Evolutionary conservation across 2,797 vertebrate species (phyloP).

Genomic region (Macropus fuliginosus): DNA sequence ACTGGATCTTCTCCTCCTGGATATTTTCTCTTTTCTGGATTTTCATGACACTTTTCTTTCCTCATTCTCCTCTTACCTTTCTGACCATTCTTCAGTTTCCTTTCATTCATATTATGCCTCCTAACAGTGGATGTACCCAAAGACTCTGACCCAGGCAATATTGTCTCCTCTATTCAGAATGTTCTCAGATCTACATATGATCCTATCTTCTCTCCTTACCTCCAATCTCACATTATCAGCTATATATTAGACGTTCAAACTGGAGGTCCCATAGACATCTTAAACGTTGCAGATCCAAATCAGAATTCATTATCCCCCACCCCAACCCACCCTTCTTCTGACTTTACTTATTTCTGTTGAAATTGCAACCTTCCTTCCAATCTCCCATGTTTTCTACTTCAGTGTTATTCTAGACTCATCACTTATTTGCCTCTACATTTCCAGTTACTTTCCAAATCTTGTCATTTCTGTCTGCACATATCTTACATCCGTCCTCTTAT

Average conservation of each 20-base stretch:
- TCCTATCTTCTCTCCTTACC: not conserved
- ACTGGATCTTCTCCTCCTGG: not conserved
- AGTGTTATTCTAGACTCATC: not conserved
- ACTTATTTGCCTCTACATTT: not conserved
- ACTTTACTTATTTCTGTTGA: not conserved
- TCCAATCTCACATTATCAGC: not conserved
- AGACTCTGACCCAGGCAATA: not conserved
- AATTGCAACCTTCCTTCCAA: not conserved
- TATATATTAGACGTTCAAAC: not conserved
- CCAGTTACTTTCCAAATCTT: not conserved
- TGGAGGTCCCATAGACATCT: not conserved
- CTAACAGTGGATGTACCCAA: not conserved
- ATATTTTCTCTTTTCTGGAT: not conserved
- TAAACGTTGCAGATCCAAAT: not conserved
- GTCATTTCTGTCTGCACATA: not conserved
- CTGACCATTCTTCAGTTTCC: not conserved
- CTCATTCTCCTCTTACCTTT: not conserved
- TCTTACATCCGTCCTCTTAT: not conserved
- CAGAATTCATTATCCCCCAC: not conserved
- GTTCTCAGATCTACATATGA: not conserved
- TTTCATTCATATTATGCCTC: not conserved
- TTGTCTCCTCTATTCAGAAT: not conserved
- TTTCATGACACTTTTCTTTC: not conserved
- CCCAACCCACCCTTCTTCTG: not conserved
- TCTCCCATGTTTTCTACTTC: not conserved